Evolutionary conservation across 2,888 invertebrate genomes (phyloP), one percentile per base, ranked within the genome.

Genomic region (Limnephilus lunatus): DNA sequence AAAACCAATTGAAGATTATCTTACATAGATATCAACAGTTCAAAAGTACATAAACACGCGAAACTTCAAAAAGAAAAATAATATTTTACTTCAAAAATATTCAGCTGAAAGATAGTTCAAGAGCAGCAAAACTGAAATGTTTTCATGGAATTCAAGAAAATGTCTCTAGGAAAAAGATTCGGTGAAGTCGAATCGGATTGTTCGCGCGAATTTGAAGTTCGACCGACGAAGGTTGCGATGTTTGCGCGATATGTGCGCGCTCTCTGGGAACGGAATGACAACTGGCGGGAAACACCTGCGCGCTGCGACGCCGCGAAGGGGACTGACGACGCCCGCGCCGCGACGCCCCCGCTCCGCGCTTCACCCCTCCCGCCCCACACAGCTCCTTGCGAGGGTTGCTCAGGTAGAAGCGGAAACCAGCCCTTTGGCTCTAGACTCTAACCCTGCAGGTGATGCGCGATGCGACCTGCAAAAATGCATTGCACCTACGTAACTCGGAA

Each of bases 271-370:
- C 86, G 44, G 39, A 39, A 68, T 5, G 32, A 80, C 81, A 81
- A 90, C 92, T 89, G 90, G 32, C n/a, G 35, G 86, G 19, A 35
- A 81, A 89, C 86, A 91, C 92, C 92, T 92, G 91, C 92, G 82
- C 93, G 93, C 91, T 92, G 92, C 93, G 93, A 85, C 93, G 93
- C 86, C 91, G 92, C 92, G 93, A 91, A 90, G 93, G 92, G 93
- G 91, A 93, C 93, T 93, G 93, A 91, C 93, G 89, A 44, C 89
- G 92, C 86, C 80, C 68, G 90, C 92, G 93, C 89, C 81, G 92
- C 90, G 90, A 81, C 87, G 92, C 85, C 88, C 85, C 83, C 89
- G 89, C 91, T 39, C 80, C 92, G n/a, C 91, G n/a, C 81, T 85
- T 39, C 39, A 39, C 83, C 91, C 35, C 86, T 90, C 85, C 91